Evolutionary conservation across 2,888 invertebrate genomes (phyloP).

Genomic region (Dryadula phaetusa): DNA sequence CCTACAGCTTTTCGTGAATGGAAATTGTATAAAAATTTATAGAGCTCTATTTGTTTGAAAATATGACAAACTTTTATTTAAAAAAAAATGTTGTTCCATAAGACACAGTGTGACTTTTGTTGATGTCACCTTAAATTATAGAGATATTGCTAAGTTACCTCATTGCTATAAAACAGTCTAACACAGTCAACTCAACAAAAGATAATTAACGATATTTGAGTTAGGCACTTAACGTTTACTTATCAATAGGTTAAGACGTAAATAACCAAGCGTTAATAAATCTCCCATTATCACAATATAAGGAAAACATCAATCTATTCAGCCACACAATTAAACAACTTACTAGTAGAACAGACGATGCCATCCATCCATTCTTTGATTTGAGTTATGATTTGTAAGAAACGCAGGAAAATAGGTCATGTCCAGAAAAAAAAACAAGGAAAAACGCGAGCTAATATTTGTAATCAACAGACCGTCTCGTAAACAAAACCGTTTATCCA

Average conservation of each 20-base stretch:
- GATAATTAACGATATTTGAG: background rate
- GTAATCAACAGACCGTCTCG: conserved; percentile 43
- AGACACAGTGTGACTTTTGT: too few species aligned
- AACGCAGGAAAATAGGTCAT: conserved; percentile 41
- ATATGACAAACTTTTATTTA: too few species aligned
- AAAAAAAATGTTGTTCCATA: too few species aligned
- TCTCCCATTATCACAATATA: conserved; percentile 10
- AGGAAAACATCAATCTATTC: conserved; percentile 35
- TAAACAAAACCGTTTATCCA: conserved; percentile 46
- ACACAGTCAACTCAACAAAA: background rate
- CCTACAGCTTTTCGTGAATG: background rate
- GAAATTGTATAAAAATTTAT: background rate
- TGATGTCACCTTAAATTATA: too few species aligned
- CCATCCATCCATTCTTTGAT: conserved; percentile 32
- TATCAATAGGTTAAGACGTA: background rate
- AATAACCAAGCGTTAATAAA: background rate
- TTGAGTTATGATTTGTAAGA: conserved; percentile 40
- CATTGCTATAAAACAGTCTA: too few species aligned
- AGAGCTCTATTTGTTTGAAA: background rate
- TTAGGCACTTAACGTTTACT: background rate
- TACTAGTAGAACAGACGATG: conserved; percentile 24
- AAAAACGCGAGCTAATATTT: conserved; percentile 43
- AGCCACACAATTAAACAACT: conserved; percentile 37
- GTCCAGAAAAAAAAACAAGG: conserved; percentile 42
- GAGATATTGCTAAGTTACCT: too few species aligned